Evolutionary conservation across 2,888 invertebrate genomes (phyloP), one percentile per base, ranked within the genome.

Genomic region (Athripsodes cinereus): DNA sequence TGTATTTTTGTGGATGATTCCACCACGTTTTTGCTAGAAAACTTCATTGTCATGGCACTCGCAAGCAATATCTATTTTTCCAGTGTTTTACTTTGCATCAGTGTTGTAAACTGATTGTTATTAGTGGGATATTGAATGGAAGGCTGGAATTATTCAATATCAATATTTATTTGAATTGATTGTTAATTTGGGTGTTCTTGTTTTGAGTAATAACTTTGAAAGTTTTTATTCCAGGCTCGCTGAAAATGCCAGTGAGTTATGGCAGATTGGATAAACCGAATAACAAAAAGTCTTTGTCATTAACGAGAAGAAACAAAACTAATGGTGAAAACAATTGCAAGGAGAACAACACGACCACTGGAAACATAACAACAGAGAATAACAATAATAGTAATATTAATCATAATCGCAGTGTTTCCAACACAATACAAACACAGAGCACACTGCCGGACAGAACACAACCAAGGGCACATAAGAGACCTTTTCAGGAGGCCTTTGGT

Each of bases 221-320:
- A n/a, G n/a, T n/a, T 40, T 40, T 55, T 34, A 65, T 75, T 71
- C 13, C 73, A 79, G 78, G 77, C 76, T 70, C 75, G 68, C 78
- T 76, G 77, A 78, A 78, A 77, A 79, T 79, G 78, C 78, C 76
- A 76, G 74, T 76, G 73, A 76, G 76, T 68, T 74, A 73, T 71
- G 69, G 72, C 64, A 51, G 46, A 46, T 68, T 70, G 61, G 72
- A 74, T 72, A 72, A 71, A 66, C 76, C 74, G 72, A 74, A 74
- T 73, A 71, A 72, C 71, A 73, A 71, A 65, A 73, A 72, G 61
- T 77, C 72, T 58, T 72, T 73, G 69, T 73, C 75, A 58, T 69
- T 78, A 59, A 76, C 76, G 65, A 74, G 70, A 65, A 74, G 70
- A 68, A 77, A 76, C 46, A 34, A 51, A 35, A 40, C 13, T 13